phyloP scores from a whole-genome alignment of 2,797 vertebrate species.

The Amblyopsis hoosieri region DNA sequence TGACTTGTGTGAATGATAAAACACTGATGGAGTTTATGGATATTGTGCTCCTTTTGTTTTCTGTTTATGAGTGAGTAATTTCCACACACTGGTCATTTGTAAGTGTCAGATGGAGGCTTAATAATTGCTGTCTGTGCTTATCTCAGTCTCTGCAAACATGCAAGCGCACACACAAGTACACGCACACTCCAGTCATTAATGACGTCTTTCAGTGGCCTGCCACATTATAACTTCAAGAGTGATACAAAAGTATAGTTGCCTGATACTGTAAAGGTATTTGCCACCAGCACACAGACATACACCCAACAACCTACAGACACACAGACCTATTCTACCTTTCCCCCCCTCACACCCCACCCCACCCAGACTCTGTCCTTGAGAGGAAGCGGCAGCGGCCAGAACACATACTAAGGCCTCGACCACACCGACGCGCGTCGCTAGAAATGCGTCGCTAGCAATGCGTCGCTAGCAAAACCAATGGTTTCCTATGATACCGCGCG shows the following conservation, averaged over 20 bases:
- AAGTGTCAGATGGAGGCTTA: constrained; percentile 42
- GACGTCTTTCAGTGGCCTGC: constrained; percentile 37
- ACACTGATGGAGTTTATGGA: constrained; percentile 4
- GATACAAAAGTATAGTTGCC: constrained; percentile 16
- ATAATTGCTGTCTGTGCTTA: constrained; percentile 52
- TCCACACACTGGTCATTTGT: constrained; percentile 45
- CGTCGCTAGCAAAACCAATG: too few species aligned
- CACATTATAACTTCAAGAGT: constrained; percentile 48
- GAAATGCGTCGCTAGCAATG: too few species aligned
- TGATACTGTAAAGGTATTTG: constrained; percentile 20
- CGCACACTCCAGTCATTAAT: constrained; percentile 31
- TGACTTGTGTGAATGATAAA: neutral
- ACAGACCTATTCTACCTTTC: constrained; percentile 33
- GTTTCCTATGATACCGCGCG: too few species aligned
- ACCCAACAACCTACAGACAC: constrained; percentile 21
- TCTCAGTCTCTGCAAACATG: constrained; percentile 17
- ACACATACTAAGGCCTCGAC: constrained; percentile 45
- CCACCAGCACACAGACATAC: constrained; percentile 22
- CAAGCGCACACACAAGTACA: neutral
- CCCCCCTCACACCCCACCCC: neutral
- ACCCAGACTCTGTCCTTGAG: constrained; percentile 56
- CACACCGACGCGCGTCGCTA: too few species aligned
- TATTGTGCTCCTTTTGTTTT: constrained; percentile 34
- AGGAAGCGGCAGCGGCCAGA: constrained; percentile 41
- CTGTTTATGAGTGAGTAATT: constrained; percentile 33